Conservation (phyloP, 2,113 vertebrate genomes). For the Chinchilla lanigera region DNA sequence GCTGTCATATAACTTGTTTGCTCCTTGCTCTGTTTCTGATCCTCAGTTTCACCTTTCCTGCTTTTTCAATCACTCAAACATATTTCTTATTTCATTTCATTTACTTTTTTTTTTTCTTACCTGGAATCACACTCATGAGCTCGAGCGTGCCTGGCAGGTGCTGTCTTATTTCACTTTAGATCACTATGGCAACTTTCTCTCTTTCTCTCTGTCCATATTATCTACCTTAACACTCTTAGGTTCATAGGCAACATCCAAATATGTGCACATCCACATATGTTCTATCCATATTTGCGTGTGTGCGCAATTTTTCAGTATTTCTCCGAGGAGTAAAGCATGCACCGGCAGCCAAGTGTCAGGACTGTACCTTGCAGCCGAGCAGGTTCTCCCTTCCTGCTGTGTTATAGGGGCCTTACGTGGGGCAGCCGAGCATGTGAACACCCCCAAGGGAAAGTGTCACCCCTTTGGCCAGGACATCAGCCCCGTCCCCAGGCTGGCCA, state of each 20-base stretch:
- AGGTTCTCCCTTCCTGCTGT: neutral
- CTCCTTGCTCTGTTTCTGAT: neutral
- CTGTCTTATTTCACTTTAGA: neutral
- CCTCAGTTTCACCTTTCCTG: neutral
- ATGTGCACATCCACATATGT: neutral
- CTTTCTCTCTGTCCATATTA: neutral
- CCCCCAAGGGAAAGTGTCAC: accelerated
- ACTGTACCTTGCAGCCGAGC: neutral
- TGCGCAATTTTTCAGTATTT: neutral
- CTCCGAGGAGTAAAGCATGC: neutral
- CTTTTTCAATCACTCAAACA: neutral
- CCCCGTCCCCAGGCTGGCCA: neutral
- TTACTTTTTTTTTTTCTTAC: no score
- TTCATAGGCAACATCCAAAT: no score
- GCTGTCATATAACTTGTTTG: neutral
- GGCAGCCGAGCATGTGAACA: neutral
- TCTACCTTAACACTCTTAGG: neutral
- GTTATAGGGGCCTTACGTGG: neutral
- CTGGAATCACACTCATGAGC: no score
- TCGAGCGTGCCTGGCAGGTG: no score
- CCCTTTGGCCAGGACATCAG: neutral
- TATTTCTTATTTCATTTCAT: neutral
- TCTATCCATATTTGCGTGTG: neutral
- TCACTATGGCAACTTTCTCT: neutral
- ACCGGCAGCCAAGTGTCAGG: neutral